Conservation (phyloP, 2,888 invertebrate genomes). For the Acronicta alni region DNA sequence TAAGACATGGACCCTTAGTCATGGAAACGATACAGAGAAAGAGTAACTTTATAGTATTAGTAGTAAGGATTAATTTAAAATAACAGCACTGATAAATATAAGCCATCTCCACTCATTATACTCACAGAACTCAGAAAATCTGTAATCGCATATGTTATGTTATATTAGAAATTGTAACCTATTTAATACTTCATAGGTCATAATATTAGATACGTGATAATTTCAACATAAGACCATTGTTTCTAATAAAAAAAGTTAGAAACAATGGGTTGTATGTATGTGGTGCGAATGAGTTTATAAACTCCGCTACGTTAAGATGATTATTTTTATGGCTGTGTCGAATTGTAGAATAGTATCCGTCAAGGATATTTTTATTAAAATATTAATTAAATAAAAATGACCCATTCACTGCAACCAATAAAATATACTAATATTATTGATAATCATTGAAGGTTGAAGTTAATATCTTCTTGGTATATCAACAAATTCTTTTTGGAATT, state of each 20-base stretch:
- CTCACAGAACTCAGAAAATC: too few species aligned
- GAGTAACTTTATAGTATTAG: too few species aligned
- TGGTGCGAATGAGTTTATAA: conserved; percentile 37
- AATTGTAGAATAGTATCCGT: conserved; percentile 13
- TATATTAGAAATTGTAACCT: background rate
- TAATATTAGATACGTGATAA: conserved; percentile 12
- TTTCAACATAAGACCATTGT: conserved; percentile 26
- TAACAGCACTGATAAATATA: too few species aligned
- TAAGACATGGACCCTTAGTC: too few species aligned
- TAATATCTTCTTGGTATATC: too few species aligned
- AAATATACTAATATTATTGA: too few species aligned
- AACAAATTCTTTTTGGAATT: background rate
- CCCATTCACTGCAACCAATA: background rate
- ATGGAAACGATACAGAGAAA: too few species aligned
- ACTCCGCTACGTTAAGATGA: conserved; percentile 25
- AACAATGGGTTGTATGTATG: conserved; percentile 28
- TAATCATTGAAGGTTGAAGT: too few species aligned
- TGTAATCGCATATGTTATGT: background rate
- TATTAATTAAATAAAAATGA: background rate
- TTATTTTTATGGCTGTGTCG: conserved; percentile 15
- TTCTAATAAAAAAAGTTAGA: conserved; percentile 13
- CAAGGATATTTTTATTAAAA: background rate
- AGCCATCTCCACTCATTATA: too few species aligned
- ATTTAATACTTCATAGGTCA: conserved; percentile 23
- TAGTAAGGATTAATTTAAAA: too few species aligned